A percentile compares a stretch with the other conserved stretches of the same genome.
Evolutionary conservation across 2,888 invertebrate species (phyloP).

Genomic region (Bugula neritina): DNA sequence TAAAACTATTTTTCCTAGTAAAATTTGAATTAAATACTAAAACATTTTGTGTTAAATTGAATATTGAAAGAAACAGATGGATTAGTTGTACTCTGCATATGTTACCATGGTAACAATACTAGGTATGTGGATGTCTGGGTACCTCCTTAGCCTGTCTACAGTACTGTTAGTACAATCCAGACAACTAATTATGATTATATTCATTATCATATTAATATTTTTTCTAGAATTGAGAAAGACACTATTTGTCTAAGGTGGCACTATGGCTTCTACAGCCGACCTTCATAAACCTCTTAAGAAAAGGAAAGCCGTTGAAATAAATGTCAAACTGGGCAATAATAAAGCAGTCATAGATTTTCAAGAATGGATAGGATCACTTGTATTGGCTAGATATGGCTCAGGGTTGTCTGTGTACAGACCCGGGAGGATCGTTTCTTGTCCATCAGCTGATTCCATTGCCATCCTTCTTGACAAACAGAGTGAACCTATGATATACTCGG

Average conservation of each 20-base stretch:
- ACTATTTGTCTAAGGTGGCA: neutral
- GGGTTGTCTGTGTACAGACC: constrained; percentile 17
- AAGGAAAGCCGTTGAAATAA: neutral
- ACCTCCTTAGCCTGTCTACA: no score
- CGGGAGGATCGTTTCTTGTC: neutral
- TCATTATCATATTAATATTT: no score
- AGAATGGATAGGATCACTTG: constrained; percentile 12
- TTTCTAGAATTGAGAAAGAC: no score
- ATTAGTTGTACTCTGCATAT: no score
- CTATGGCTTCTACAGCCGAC: constrained; percentile 5
- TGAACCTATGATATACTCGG: neutral
- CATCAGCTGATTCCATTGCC: neutral
- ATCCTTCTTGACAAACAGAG: constrained; percentile 13
- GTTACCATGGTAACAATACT: no score
- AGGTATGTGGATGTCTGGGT: no score
- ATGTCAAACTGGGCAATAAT: neutral
- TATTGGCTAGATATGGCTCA: constrained; percentile 13
- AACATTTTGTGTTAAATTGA: no score
- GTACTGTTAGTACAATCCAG: no score
- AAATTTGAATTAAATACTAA: no score
- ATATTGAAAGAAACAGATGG: no score
- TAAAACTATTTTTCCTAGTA: no score
- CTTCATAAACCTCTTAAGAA: constrained; percentile 12
- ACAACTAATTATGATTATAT: no score
- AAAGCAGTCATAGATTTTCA: constrained; percentile 4